Evolutionary conservation across 2,888 invertebrate genomes (phyloP).

Genomic region (Monoplex corrugatus): DNA sequence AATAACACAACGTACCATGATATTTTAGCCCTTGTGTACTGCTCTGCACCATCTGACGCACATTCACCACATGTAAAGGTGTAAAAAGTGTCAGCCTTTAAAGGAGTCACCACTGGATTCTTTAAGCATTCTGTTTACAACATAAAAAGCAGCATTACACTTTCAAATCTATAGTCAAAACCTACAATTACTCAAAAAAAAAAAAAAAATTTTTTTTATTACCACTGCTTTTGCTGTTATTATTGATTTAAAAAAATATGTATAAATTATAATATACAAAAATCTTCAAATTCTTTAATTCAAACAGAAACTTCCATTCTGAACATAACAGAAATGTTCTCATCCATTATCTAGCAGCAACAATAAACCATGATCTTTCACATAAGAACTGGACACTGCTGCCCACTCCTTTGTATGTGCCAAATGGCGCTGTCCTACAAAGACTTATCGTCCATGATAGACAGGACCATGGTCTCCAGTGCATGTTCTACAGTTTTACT

Average conservation of each 20-base stretch:
- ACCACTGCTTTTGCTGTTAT: not conserved
- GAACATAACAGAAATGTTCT: not conserved
- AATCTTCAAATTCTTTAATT: not conserved
- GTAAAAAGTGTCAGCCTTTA: slow-evolving; percentile 76
- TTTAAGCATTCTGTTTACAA: slow-evolving; percentile 72
- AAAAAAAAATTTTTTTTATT: not conserved
- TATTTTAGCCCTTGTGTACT: slow-evolving; percentile 68
- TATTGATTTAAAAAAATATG: no score
- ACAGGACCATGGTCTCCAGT: no score
- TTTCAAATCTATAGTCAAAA: no score
- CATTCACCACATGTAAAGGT: slow-evolving; percentile 72
- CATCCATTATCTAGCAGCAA: no score
- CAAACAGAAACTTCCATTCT: not conserved
- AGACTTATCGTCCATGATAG: no score
- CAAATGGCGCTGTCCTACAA: no score
- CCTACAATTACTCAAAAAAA: not conserved
- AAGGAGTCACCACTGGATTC: slow-evolving; percentile 68
- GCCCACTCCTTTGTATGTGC: no score
- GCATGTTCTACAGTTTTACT: no score
- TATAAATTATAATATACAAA: not conserved
- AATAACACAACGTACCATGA: slow-evolving; percentile 68
- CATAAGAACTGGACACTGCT: no score
- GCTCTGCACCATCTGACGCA: slow-evolving; percentile 68
- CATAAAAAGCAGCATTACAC: no score
- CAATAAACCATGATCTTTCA: no score